Percentiles rank a stretch among this genome's conserved stretches.
phyloP scores from a whole-genome alignment of 2,113 vertebrate genomes.

The Chloroceryle aenea region DNA sequence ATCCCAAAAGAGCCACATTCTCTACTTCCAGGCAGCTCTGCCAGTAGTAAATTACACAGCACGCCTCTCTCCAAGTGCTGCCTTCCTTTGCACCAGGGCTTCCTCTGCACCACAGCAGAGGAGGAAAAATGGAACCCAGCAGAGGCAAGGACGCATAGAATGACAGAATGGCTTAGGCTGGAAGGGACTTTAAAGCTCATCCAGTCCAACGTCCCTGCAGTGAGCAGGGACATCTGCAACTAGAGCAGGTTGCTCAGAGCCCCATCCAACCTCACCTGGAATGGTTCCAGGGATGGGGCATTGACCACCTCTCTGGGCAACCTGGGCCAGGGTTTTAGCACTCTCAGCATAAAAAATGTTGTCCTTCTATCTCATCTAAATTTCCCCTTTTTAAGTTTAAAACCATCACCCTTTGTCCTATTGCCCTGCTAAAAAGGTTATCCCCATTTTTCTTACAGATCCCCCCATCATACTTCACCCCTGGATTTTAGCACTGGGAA shows the following conservation, averaged over 20 bases:
- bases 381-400: no score
- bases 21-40: neutral
- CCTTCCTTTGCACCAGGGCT: neutral
- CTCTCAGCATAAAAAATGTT: neutral
- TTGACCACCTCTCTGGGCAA: neutral
- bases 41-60: neutral
- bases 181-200: neutral
- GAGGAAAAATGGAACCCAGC: accelerated
- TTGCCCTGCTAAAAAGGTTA: no score
- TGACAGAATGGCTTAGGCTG: neutral
- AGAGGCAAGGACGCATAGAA: neutral
- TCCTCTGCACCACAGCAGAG: accelerated
- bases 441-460: neutral
- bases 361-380: no score
- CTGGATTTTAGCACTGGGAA: neutral
- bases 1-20: neutral
- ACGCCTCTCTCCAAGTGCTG: accelerated
- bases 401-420: no score
- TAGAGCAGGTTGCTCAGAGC: neutral
- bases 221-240: neutral
- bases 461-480: neutral
- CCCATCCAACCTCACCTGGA: neutral
- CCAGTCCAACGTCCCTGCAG: neutral
- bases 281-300: neutral
- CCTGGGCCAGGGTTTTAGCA: neutral